Evolutionary conservation across 2,797 vertebrate species (phyloP).

Genomic region (Rousettus madagascariensis): DNA sequence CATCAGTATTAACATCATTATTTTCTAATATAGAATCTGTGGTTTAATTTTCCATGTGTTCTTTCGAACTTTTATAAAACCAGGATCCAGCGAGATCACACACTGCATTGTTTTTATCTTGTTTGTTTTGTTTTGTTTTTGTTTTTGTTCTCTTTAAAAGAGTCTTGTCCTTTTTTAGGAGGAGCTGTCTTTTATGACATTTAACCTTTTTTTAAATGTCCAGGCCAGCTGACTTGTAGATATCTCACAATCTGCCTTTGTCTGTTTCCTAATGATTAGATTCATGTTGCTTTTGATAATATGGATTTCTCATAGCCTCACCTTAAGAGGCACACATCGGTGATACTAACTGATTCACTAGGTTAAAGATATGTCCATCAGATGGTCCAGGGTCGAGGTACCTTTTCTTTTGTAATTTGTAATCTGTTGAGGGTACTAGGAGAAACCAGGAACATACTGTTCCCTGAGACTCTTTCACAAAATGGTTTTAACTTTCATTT

Average conservation of each 20-base stretch:
- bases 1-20: neutral
- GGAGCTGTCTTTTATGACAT: neutral
- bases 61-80: neutral
- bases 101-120: neutral
- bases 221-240: neutral
- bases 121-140: neutral
- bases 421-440: neutral
- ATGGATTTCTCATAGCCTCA: neutral
- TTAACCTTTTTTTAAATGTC: neutral
- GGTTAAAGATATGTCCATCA: neutral
- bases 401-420: neutral
- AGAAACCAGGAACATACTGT: neutral
- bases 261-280: neutral
- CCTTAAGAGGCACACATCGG: neutral
- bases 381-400: neutral
- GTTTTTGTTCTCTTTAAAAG: neutral
- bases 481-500: neutral
- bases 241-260: neutral
- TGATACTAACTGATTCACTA: neutral
- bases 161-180: neutral
- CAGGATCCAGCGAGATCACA: neutral
- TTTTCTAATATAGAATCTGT: neutral
- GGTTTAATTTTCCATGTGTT: neutral
- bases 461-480: neutral
- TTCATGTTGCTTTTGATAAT: neutral